phyloP scores from a whole-genome alignment of 2,113 vertebrate species.

The Aplodontia rufa region DNA sequence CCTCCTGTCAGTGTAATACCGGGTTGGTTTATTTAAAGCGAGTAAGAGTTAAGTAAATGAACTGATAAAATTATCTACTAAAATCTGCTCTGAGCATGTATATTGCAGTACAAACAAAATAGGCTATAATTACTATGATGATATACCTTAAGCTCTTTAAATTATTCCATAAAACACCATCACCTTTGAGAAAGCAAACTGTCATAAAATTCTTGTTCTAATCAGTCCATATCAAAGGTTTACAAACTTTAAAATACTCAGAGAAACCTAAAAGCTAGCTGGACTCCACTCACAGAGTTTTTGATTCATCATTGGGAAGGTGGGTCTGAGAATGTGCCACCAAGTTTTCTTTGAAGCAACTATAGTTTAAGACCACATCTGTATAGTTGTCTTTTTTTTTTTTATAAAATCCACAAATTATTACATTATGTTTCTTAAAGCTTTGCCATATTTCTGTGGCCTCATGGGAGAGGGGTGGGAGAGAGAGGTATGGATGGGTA shows the following conservation, averaged over 20 bases:
- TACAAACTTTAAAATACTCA: conserved; percentile 35
- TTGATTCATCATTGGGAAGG: background rate
- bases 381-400: background rate
- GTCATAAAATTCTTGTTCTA: conserved; percentile 45
- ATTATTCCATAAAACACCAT: conserved; percentile 59
- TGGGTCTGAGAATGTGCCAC: background rate
- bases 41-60: conserved; percentile 43
- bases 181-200: conserved; percentile 55
- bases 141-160: conserved; percentile 38
- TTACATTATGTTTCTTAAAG: background rate
- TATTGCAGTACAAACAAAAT: conserved; percentile 41
- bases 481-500: background rate
- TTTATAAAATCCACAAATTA: background rate
- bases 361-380: background rate
- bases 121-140: conserved; percentile 9
- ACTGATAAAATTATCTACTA: background rate
- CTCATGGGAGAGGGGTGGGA: background rate
- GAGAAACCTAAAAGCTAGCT: background rate
- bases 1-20: background rate
- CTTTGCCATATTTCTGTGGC: background rate
- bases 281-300: background rate
- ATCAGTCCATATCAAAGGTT: background rate
- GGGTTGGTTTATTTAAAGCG: background rate
- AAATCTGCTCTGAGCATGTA: background rate
- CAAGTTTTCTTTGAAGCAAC: background rate